Base-by-base conservation (phyloP, 2,888 invertebrate species). In the Trissolcus japonicus region DNA sequence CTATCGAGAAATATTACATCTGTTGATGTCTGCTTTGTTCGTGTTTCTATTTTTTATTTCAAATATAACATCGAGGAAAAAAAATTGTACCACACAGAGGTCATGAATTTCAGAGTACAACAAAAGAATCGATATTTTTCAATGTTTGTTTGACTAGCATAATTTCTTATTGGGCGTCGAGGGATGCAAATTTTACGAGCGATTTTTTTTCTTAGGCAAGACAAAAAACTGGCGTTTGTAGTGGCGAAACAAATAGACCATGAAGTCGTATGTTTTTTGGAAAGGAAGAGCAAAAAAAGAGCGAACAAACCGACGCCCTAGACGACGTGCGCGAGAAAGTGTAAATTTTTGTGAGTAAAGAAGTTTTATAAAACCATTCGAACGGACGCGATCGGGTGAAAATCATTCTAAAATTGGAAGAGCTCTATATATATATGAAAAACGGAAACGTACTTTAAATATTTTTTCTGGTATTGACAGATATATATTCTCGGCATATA, bases 241-340 rank as follows among this genome's bases (percentile, higher is more conserved):
- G 29, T 65, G 21, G 54, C 51, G 46, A 72, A 72, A 72, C 54
- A 65, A 65, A 72, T 65, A 57, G 63, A 63, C 72, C 63, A 54
- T 72, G 54, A 65, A 59, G 63, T 72, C 59, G 56, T 65, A 72
- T 6, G 35, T 72, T 72, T 72, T 71, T 71, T 59, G 51, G 56
- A 72, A 65, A 63, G 54, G 59, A 63, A 72, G 40, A 29, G 19
- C 41, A 43, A 72, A 56, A 72, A 63, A 63, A 53, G 56, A 17
- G 29, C 50, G 11, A 35, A 57, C 71, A 71, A 71, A 71, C 63
- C 50, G 48, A 35, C 14, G 50, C 16, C 48, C 40, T 54, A 50
- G 48, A 29, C 40, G 51, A 19, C 19, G 57, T 29, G 69, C 50
- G 41, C 56, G 57, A 54, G 55, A 71, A 71, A 62, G 62, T 63